These are phyloP conservation scores for Microplitis demolitor DNA, from an alignment of 1,140 invertebrate species.

Conservation along the genomic window DNA sequence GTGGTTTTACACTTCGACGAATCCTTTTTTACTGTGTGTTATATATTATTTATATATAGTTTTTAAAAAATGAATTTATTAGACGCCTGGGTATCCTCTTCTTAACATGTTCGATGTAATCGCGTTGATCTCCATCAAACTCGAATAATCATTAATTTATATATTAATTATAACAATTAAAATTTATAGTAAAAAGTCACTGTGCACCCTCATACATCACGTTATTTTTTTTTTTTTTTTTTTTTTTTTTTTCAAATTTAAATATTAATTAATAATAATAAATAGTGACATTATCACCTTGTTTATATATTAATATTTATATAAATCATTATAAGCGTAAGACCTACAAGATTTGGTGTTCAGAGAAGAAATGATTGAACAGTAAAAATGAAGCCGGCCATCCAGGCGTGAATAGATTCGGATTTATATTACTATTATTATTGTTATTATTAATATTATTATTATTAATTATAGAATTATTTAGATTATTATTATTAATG, in stretches of 20 bases:
- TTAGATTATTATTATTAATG: background rate
- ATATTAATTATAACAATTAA: too few species aligned
- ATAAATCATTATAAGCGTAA: constrained; percentile 41
- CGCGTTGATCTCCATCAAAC: background rate
- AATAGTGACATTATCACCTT: constrained; percentile 17
- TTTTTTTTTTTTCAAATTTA: constrained; percentile 18
- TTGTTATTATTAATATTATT: background rate
- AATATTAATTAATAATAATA: background rate
- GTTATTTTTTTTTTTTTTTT: constrained; percentile 27
- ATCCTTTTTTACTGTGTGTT: background rate
- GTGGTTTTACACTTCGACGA: too few species aligned
- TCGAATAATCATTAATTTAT: too few species aligned
- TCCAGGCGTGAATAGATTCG: constrained; percentile 18
- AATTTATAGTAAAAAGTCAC: background rate
- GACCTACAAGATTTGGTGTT: constrained; percentile 53
- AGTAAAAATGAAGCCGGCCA: constrained; percentile 28
- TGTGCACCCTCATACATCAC: constrained; percentile 9
- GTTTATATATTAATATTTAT: constrained; percentile 21
- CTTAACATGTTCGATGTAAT: constrained; percentile 3
- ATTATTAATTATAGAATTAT: background rate
- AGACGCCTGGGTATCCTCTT: too few species aligned
- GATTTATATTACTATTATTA: background rate
- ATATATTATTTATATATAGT: background rate
- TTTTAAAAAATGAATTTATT: too few species aligned
- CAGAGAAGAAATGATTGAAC: constrained; percentile 46